Conservation (phyloP, 2,888 invertebrate species). For the Aethes cnicana region DNA sequence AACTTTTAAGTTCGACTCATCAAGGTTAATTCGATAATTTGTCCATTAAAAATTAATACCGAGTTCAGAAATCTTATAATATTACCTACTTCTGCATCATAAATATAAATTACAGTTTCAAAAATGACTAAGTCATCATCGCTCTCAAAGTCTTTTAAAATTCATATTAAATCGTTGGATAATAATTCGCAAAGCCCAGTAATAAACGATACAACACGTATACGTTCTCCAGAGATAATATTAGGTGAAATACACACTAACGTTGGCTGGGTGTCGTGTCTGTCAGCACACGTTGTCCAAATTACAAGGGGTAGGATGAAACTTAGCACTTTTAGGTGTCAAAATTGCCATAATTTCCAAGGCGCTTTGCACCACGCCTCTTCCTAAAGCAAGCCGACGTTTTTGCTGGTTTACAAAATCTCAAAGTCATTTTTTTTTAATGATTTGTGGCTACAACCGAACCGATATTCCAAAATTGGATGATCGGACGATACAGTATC, state of each 20-base stretch:
- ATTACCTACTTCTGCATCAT: too few relatives aligned
- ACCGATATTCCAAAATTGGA: conserved; percentile 74
- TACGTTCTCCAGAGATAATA: conserved; percentile 42
- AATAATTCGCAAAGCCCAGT: neutral
- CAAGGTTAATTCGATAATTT: conserved; percentile 14
- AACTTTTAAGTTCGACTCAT: conserved; percentile 43
- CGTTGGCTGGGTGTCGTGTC: conserved; percentile 46
- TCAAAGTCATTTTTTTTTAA: conserved; percentile 74
- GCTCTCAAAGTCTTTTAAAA: neutral
- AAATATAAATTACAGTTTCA: neutral
- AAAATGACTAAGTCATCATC: neutral
- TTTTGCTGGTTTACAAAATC: conserved; percentile 68
- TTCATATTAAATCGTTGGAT: neutral
- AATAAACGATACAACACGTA: neutral
- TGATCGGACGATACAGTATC: conserved; percentile 67
- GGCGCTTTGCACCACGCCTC: conserved; percentile 66
- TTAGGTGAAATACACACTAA: conserved; percentile 44
- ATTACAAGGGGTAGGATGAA: conserved; percentile 70
- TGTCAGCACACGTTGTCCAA: conserved; percentile 65
- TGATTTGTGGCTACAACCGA: conserved; percentile 70
- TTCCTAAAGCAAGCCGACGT: conserved; percentile 69
- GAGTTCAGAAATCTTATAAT: neutral
- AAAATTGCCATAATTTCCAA: conserved; percentile 80
- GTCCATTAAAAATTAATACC: neutral
- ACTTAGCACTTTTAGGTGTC: conserved; percentile 81